phyloP scores from a whole-genome alignment of 2,888 invertebrate genomes.

The Dicyrtoma fusca region DNA sequence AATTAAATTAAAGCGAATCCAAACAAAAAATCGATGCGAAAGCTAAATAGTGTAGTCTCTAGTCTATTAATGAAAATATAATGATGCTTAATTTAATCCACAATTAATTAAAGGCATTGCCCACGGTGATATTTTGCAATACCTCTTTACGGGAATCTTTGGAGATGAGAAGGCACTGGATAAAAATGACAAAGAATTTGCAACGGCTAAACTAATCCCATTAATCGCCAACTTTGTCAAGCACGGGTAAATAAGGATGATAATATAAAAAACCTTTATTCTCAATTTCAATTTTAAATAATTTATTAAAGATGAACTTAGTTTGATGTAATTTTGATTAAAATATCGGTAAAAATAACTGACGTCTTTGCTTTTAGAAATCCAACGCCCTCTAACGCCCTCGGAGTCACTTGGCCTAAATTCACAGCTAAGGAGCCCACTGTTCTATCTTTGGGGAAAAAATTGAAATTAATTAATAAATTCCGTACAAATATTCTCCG shows the following conservation, averaged over 20 bases:
- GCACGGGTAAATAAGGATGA: slow-evolving; percentile 47
- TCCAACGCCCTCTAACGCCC: slow-evolving; percentile 46
- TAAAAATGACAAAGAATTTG: slow-evolving; percentile 54
- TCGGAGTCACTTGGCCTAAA: slow-evolving; percentile 53
- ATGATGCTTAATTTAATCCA: slow-evolving; percentile 1
- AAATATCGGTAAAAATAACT: neutral
- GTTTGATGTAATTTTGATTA: slow-evolving; percentile 5
- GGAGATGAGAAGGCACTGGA: slow-evolving; percentile 54
- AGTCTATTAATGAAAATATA: neutral
- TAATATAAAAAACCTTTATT: neutral
- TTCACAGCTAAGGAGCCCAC: slow-evolving; percentile 49
- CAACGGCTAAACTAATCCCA: slow-evolving; percentile 55
- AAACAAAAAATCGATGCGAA: neutral
- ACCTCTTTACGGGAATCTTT: slow-evolving; percentile 56
- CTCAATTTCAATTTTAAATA: neutral
- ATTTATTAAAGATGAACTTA: neutral
- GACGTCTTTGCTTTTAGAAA: slow-evolving; percentile 38
- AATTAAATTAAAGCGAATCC: neutral
- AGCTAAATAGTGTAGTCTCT: too few species aligned
- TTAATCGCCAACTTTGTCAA: slow-evolving; percentile 57
- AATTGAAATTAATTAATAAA: slow-evolving; percentile 48
- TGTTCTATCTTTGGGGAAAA: slow-evolving; percentile 50
- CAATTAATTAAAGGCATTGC: slow-evolving; percentile 57
- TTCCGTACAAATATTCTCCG: slow-evolving; percentile 55
- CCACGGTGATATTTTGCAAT: slow-evolving; percentile 57